These are phyloP conservation scores for Drosophila acutilabella DNA, from an alignment of 2,888 invertebrate species.

Conservation along the genomic window DNA sequence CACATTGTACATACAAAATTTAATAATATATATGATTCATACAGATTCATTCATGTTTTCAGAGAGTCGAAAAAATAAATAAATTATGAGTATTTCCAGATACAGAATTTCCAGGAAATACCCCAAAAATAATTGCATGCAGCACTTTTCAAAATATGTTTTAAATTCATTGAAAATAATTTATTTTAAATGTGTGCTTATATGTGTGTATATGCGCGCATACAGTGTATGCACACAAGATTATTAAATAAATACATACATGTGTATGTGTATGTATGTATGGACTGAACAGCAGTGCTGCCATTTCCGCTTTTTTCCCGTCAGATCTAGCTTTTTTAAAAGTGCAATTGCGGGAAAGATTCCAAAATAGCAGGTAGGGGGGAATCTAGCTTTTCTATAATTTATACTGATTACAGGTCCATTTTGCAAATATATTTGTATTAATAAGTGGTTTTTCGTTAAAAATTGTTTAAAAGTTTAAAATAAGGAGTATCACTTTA, in stretches of 20 bases:
- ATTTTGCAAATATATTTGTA: too few relatives aligned
- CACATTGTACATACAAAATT: not conserved
- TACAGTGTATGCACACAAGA: not conserved
- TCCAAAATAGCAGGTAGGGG: too few relatives aligned
- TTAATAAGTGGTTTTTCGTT: too few relatives aligned
- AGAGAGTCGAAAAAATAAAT: not conserved
- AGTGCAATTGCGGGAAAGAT: too few relatives aligned
- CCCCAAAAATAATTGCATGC: conserved; percentile 13
- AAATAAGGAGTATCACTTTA: too few relatives aligned
- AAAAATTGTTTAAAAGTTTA: too few relatives aligned
- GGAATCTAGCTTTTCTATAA: too few relatives aligned
- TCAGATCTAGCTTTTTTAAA: too few relatives aligned
- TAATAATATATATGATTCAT: not conserved
- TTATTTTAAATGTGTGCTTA: conserved; percentile 2
- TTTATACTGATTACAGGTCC: too few relatives aligned
- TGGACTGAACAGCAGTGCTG: too few relatives aligned
- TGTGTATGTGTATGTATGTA: not conserved
- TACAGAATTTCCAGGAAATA: not conserved
- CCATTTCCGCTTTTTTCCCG: too few relatives aligned
- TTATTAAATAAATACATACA: conserved; percentile 2
- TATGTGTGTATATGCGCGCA: not conserved
- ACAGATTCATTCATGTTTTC: conserved; percentile 10
- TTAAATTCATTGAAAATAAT: conserved; percentile 39
- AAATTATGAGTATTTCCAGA: not conserved
- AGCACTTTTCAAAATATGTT: conserved; percentile 20